Base-by-base conservation (phyloP, 2,797 vertebrate species). In the Mus caroli region DNA sequence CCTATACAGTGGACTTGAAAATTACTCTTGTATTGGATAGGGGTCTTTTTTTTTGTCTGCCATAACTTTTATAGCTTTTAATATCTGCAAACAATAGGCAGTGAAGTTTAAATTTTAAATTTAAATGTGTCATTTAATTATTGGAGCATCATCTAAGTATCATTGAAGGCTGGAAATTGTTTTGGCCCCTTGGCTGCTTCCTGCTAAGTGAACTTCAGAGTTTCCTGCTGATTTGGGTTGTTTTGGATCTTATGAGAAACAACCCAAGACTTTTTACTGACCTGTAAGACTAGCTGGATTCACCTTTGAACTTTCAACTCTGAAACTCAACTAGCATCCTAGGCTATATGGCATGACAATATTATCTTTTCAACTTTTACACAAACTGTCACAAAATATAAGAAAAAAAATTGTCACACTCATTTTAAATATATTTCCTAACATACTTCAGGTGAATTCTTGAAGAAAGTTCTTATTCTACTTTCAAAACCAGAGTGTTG, bases 1-100 rank as follows among this genome's bases (percentile, higher is more conserved):
- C 58, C 52, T 82, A 85, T 64, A 46, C 54, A 96, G 43, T 31
- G 43, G 8, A 96, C 75, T 43, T 92, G 64, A 67, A 94, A n/a
- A 69, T 90, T 52, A 87, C 88, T 85, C 37, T 58, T 82, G 26
- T 7, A 15, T 75, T 79, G 13, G 64, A 79, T 12, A 37, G 6
- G 60, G 26, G 46, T 77, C 60, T 79, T 3, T 24, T 52, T 77
- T 73, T 85, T 86, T 75, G 0, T 31, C 17, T 90, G 67, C n/a
- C 28, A n/a, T 46, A 77, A 26, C 90, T 91, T 79, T 37, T 28
- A 90, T 14, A 62, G 54, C 22, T 88, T 43, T 92, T 7, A 86
- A 76, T 92, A 73, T 82, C 62, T 92, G 5, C 3, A 86, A 40
- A 94, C 6, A 94, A 52, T 46, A 64, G 11, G 9, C 19, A 73